Conservation (phyloP, 1,140 invertebrate species). For the Zaprionus kolodkinae region DNA sequence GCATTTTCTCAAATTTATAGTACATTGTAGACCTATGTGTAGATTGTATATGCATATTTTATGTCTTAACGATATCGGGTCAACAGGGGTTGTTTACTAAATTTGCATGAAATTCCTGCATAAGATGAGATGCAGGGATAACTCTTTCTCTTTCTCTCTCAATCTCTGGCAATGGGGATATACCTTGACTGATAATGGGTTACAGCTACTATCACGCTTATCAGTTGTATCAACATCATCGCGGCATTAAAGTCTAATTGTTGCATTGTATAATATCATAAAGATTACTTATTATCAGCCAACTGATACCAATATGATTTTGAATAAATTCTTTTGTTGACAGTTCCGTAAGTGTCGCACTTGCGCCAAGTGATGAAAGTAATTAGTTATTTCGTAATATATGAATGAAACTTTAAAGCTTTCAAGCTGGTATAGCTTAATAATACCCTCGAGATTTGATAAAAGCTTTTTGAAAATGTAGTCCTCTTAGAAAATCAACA, state of each 20-base stretch:
- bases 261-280: slow-evolving; percentile 27
- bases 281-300: slow-evolving; percentile 25
- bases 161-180: slow-evolving; percentile 8
- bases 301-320: neutral
- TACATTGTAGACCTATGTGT: slow-evolving; percentile 11
- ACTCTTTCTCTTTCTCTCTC: neutral
- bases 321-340: neutral
- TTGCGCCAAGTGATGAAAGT: neutral
- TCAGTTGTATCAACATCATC: slow-evolving; percentile 27
- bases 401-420: neutral
- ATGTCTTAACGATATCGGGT: slow-evolving; percentile 10
- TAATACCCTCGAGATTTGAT: no score
- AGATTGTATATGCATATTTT: slow-evolving; percentile 19
- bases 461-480: no score
- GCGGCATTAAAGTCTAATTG: slow-evolving; percentile 51
- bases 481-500: neutral
- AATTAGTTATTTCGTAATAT: neutral
- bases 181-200: slow-evolving; percentile 14
- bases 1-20: slow-evolving; percentile 6
- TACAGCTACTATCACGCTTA: slow-evolving; percentile 13
- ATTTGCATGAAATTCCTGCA: slow-evolving; percentile 41
- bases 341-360: neutral
- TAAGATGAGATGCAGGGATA: slow-evolving; percentile 1
- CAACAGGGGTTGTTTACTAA: slow-evolving; percentile 22
- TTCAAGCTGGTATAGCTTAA: neutral